Base-by-base conservation (phyloP, 1,140 invertebrate species). In the Neocloeon triangulifer region DNA sequence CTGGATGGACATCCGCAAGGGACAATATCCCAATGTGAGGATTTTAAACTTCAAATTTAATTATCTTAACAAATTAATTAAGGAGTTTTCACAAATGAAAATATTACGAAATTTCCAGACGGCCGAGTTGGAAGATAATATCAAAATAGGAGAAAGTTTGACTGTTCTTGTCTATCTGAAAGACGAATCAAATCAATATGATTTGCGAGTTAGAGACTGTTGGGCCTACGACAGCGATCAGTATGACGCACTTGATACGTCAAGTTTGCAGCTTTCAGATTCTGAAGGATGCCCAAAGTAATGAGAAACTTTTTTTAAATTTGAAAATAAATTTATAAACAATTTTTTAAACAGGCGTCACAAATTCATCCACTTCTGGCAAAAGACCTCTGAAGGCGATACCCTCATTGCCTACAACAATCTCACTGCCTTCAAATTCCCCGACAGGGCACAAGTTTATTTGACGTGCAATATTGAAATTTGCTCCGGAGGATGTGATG, bases 1-100 rank as follows among this genome's bases (percentile, higher is more conserved):
- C 49, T 77, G 72, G 72, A 77, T 77, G 72, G 70, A 75, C 38
- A 73, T 77, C 33, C 68, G 72, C 35, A 61, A 59, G 39, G 73
- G 73, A 40, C 49, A 59, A 32, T 73, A 63, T 44, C 70, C 71
- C 22, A 66, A 69, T 46, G 64, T 72, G 50, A 57, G 55, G n/a
- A n/a, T 33, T 30, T 29, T 8, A 29, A 10, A 27, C 16, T 10
- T 18, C 5, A 9, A 14, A n/a, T 29, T 32, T 12, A 28, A 31
- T 32, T 34, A 6, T 36, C 26, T 4, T 4, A 27, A 13, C 3
- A 19, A 38, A 18, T 33, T 33, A 30, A 9, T 28, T 6, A 25
- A 10, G 6, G 5, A 6, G 10, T 19, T 16, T 16, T 32, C 18
- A 16, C n/a, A n/a, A n/a, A n/a, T n/a, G n/a, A n/a, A n/a, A n/a